Conservation (phyloP, 2,888 invertebrate genomes). For the Lysandra bellargus region DNA sequence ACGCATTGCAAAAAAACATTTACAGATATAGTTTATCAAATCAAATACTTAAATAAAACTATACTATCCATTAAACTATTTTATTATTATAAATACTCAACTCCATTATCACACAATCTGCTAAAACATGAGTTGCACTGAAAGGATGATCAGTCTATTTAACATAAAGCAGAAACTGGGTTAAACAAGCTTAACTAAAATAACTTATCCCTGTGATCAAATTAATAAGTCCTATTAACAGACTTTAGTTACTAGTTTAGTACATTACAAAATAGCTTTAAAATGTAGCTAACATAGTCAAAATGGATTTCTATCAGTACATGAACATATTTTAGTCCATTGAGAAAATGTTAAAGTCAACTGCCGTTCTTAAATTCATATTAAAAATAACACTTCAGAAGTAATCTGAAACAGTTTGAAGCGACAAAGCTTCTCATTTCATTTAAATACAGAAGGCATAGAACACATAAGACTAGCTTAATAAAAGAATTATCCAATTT, state of each 20-base stretch:
- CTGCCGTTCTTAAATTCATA: neutral
- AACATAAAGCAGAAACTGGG: conserved; percentile 20
- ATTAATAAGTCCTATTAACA: neutral
- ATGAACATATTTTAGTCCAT: neutral
- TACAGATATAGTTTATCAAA: conserved; percentile 32
- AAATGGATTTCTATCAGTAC: neutral
- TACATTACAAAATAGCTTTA: neutral
- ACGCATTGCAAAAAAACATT: conserved; percentile 74
- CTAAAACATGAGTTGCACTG: neutral
- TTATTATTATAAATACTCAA: conserved; percentile 58
- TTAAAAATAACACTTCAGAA: neutral
- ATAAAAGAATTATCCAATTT: neutral
- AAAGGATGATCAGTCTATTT: conserved; percentile 24
- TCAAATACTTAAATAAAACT: neutral
- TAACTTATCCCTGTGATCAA: conserved; percentile 23
- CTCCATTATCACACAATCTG: conserved; percentile 41
- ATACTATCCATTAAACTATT: conserved; percentile 41
- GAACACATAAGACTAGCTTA: conserved; percentile 10
- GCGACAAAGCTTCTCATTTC: neutral
- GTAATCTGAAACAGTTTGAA: neutral
- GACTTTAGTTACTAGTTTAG: neutral
- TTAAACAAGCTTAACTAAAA: conserved; percentile 2
- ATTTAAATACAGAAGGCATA: neutral
- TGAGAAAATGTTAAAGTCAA: neutral
- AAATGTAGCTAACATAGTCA: neutral